phyloP scores from a whole-genome alignment of 2,113 vertebrate species.

The Atlantisia rogersi region DNA sequence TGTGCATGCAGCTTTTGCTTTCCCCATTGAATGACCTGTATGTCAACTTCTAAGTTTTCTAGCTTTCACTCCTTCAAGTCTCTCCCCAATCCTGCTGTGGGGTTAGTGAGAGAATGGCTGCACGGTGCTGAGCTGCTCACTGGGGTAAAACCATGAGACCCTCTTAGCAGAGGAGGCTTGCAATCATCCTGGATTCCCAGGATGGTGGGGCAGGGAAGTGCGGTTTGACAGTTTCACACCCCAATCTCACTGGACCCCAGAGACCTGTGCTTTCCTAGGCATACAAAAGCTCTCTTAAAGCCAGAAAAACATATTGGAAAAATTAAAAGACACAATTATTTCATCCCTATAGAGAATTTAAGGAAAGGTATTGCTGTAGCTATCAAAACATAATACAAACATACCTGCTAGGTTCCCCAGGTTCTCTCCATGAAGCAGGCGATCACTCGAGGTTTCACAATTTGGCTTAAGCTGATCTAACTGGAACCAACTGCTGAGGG shows the following conservation, averaged over 20 bases:
- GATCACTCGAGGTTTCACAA: background rate
- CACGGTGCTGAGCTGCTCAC: too few relatives aligned
- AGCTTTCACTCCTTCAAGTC: too few relatives aligned
- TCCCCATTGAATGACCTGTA: too few relatives aligned
- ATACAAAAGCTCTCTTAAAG: background rate
- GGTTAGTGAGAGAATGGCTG: too few relatives aligned
- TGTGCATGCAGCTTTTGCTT: too few relatives aligned
- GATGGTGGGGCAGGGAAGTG: too few relatives aligned
- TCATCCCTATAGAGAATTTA: background rate
- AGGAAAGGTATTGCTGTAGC: background rate
- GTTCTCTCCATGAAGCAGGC: background rate
- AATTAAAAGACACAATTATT: background rate
- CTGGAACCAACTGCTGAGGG: background rate
- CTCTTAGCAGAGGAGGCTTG: background rate
- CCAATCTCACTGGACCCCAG: rapidly evolving
- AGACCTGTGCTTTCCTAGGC: background rate
- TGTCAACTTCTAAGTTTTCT: too few relatives aligned
- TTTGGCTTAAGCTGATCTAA: rapidly evolving
- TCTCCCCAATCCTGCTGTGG: too few relatives aligned
- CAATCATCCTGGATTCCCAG: background rate
- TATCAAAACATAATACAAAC: background rate
- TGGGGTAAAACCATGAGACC: too few relatives aligned
- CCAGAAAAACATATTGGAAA: background rate
- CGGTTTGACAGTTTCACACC: background rate
- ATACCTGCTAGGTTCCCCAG: too few relatives aligned